Conservation (phyloP, 1,140 invertebrate species). For the Elymnias hypermnestra region DNA sequence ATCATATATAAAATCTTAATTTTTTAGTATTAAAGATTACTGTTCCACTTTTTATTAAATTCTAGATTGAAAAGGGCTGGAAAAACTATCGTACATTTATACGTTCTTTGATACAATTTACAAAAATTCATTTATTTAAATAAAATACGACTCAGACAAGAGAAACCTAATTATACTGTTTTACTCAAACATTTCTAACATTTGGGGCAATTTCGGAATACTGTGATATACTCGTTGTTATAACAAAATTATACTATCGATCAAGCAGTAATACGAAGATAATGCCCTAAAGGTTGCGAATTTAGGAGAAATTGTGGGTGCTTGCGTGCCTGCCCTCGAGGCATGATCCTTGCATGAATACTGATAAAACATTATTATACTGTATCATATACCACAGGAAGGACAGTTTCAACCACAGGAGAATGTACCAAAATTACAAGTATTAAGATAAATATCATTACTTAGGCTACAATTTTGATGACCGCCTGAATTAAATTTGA, state of each 20-base stretch:
- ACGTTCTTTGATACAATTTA: no score
- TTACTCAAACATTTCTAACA: neutral
- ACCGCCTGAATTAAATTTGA: neutral
- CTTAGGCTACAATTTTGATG: neutral
- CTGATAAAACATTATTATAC: conserved; percentile 55
- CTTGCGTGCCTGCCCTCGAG: conserved; percentile 55
- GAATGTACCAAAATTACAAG: conserved; percentile 13
- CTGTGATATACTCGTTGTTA: conserved; percentile 48
- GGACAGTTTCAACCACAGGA: conserved; percentile 26
- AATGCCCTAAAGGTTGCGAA: conserved; percentile 54
- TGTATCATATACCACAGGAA: conserved; percentile 58
- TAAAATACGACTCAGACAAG: no score
- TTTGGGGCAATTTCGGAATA: conserved; percentile 24
- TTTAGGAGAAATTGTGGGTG: conserved; percentile 67
- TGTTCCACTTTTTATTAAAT: no score
- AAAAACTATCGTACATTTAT: no score
- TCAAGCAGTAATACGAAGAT: conserved; percentile 61
- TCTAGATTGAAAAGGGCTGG: no score
- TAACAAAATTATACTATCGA: conserved; percentile 68
- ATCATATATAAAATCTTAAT: no score
- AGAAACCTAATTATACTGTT: no score
- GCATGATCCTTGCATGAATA: conserved; percentile 45
- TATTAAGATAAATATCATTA: conserved; percentile 8
- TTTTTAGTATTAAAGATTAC: no score
- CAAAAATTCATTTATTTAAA: no score